Evolutionary conservation across 2,797 vertebrate species (phyloP), one percentile per base, ranked within the genome.

Genomic region (Eupleurogrammus muticus): DNA sequence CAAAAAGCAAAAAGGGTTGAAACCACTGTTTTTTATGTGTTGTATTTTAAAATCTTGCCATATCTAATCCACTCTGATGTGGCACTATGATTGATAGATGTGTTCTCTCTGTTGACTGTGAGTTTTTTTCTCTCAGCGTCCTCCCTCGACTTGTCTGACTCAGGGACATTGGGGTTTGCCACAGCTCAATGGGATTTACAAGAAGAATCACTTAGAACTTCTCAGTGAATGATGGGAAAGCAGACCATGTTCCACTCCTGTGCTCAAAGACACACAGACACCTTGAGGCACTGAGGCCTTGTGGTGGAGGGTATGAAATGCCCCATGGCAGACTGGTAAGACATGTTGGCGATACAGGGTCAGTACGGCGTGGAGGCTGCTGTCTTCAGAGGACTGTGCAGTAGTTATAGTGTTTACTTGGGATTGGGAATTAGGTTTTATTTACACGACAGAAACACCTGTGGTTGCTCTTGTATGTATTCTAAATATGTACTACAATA

Each of bases 261-360:
- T 75, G 70, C 9, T 59, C 57, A 40, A 65, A 84, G 77, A 83
- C 75, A 67, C 59, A 49, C 52, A 70, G 71, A 71, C 81, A 83
- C 78, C 72, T 60, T 40, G 58, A 74, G 47, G 62, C 47, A 20
- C 64, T 86, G 0, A 32, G 21, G 34, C 42, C 46, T 5, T 59
- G 78, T 75, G 86, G 80, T 69, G 36, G 53, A 68, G 21, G 79
- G 73, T 86, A 74, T 73, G 70, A 85, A 88, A 86, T 79, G 61
- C 32, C 79, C 60, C 75, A 77, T 73, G 73, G 68, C 21, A 63
- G 59, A 51, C 44, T 28, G 70, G 60, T 63, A 68, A 79, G 75
- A 78, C 9, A 0, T 23, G 64, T 23, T 28, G 47, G 61, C n/a
- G 61, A 16, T 24, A 23, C 1, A 1, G 42, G 47, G 68, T 71